Conservation (phyloP, 23 tunicate genomes). For the Halocynthia aurantium region DNA sequence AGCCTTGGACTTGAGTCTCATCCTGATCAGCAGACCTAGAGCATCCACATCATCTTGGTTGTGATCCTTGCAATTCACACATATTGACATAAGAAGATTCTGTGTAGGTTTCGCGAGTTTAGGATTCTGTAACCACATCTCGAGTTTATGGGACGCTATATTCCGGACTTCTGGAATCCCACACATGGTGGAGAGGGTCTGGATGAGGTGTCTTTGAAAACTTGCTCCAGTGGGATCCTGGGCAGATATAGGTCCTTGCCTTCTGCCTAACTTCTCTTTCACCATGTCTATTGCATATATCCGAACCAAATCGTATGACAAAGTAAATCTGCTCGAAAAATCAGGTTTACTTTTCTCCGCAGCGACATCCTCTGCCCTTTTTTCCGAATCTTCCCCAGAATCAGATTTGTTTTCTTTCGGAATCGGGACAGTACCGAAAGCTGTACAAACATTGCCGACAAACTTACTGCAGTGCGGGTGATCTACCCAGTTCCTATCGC, state of each 20-base stretch:
- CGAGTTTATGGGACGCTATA: slow-evolving; percentile 60
- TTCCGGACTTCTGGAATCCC: slow-evolving; percentile 65
- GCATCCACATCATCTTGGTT: slow-evolving; percentile 77
- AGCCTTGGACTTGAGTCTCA: slow-evolving; percentile 49
- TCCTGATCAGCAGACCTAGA: slow-evolving; percentile 45
- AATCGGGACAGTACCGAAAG: slow-evolving; percentile 16
- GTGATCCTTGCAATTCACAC: slow-evolving; percentile 68
- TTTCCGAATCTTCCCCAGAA: slow-evolving; percentile 9
- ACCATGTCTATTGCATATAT: slow-evolving; percentile 42
- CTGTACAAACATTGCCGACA: slow-evolving; percentile 42
- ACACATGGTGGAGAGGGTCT: slow-evolving; percentile 52
- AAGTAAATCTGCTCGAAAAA: slow-evolving; percentile 38
- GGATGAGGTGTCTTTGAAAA: slow-evolving; percentile 33
- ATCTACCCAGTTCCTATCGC: slow-evolving; percentile 90
- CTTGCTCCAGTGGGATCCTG: slow-evolving; percentile 35
- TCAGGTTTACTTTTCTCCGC: slow-evolving; percentile 9
- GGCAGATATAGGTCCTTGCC: slow-evolving; percentile 45
- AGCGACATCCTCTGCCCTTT: slow-evolving; percentile 23
- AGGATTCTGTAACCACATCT: slow-evolving; percentile 84
- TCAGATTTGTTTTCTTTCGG: slow-evolving; percentile 9
- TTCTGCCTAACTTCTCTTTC: slow-evolving; percentile 50
- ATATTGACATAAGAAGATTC: slow-evolving; percentile 69
- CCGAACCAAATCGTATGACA: slow-evolving; percentile 23
- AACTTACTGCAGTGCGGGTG: slow-evolving; percentile 53
- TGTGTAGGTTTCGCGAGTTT: slow-evolving; percentile 61